Evolutionary conservation across 1,140 invertebrate species (phyloP), one percentile per base, ranked within the genome.

Genomic region (Neodiprion fabricii): DNA sequence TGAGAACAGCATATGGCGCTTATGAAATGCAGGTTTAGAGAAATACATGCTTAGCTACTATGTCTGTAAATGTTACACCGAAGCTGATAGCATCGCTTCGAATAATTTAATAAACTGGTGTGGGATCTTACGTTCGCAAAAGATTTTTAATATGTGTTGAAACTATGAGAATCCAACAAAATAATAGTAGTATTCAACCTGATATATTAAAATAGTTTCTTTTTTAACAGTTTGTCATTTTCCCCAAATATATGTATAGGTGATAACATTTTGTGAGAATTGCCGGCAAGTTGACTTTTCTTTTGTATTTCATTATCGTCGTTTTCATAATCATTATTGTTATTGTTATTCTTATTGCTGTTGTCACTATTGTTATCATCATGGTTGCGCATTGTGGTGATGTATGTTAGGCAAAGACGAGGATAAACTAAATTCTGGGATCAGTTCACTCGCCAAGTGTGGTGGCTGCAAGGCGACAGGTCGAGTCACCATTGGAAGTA

Each of bases 401-500:
- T 86, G 80, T 85, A 86, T 85, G 84, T 82, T 86, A 86, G 85
- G 84, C 85, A 86, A 86, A 85, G 79, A 85, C 82, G 84, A 85
- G 80, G 84, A 85, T 83, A 86, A 86, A 84, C 83, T 86, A 84
- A 83, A 85, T 85, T 86, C 85, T 78, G 84, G 85, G 85, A 84
- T 84, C 83, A 84, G 83, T 86, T 86, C 85, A 79, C 84, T 86
- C 82, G 85, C 84, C 78, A 86, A 86, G 84, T 86, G 85, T 85
- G 80, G 82, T 80, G 82, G 81, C 84, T 86, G 85, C 85, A 86
- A 86, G 83, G 85, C 85, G 77, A 86, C 85, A 79, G 85, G 85
- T 81, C 85, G 84, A 76, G 85, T 86, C 85, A 85, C 84, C 84
- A 85, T 86, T 84, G 85, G 84, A 86, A 86, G 85, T 86, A 86